phyloP scores from a whole-genome alignment of 1,140 invertebrate species.

The Drosophila gunungcola region DNA sequence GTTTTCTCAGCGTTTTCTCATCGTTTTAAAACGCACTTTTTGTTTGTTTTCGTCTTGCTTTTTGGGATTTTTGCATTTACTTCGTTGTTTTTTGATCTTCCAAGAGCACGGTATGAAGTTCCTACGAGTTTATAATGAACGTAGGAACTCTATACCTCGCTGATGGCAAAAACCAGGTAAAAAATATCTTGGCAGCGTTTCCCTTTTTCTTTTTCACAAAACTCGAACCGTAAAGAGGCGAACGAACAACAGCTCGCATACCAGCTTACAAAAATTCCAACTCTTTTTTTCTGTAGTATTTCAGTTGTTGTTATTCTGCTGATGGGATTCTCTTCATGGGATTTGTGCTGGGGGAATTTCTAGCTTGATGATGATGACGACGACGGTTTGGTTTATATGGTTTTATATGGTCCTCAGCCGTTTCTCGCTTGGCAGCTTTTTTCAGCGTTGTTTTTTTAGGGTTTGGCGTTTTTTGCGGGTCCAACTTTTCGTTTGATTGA shows the following conservation, averaged over 20 bases:
- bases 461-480: constrained; percentile 23
- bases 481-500: constrained; percentile 38
- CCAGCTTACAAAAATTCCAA: constrained; percentile 55
- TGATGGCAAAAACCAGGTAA: constrained; percentile 85
- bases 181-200: constrained; percentile 61
- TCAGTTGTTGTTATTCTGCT: constrained; percentile 30
- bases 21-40: constrained; percentile 23
- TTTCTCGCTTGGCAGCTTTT: constrained; percentile 49
- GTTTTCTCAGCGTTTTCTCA: constrained; percentile 8
- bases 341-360: constrained; percentile 38
- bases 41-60: constrained; percentile 7
- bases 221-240: constrained; percentile 31
- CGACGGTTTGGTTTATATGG: constrained; percentile 27
- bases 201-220: constrained; percentile 37
- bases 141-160: constrained; percentile 85
- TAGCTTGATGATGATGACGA: constrained; percentile 21
- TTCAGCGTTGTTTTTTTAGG: constrained; percentile 16
- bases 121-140: constrained; percentile 84
- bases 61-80: constrained; percentile 17
- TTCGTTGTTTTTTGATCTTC: constrained; percentile 81
- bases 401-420: constrained; percentile 16
- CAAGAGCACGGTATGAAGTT: constrained; percentile 85
- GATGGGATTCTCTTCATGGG: constrained; percentile 38
- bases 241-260: constrained; percentile 44
- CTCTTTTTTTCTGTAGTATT: constrained; percentile 36